Evolutionary conservation across 2,888 invertebrate species (phyloP).

Genomic region (Ceramica pisi): DNA sequence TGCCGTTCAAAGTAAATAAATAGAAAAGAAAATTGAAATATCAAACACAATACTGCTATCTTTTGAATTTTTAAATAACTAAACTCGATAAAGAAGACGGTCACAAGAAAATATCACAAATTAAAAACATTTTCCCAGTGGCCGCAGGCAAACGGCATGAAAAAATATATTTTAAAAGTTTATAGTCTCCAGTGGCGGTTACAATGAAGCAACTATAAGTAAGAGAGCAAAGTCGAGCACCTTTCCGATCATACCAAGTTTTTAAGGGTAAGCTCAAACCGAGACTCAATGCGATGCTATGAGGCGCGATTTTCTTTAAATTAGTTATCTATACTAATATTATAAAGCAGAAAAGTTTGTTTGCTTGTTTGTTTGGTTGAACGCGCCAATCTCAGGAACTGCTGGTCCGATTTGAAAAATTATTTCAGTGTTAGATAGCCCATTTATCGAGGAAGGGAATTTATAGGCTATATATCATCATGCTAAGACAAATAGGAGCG

Average conservation of each 20-base stretch:
- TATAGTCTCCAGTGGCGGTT: constrained; percentile 23
- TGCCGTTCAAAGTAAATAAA: neutral
- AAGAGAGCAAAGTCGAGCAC: constrained; percentile 49
- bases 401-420: no score
- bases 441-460: no score
- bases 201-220: constrained; percentile 52
- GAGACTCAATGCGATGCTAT: neutral
- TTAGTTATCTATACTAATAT: no score
- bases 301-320: no score
- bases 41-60: constrained; percentile 8
- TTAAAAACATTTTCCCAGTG: constrained; percentile 38
- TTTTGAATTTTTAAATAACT: constrained; percentile 13
- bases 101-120: constrained; percentile 41
- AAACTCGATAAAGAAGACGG: constrained; percentile 6
- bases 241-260: constrained; percentile 50
- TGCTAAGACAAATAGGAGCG: no score
- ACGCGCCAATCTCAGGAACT: no score
- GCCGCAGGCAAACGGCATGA: constrained; percentile 32
- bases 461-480: no score
- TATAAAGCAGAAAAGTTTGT: no score
- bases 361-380: no score
- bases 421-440: no score
- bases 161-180: constrained; percentile 54
- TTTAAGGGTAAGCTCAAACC: constrained; percentile 6
- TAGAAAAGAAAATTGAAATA: constrained; percentile 21